Evolutionary conservation across 1,140 invertebrate species (phyloP), one percentile per base, ranked within the genome.

Genomic region (Sarcophaga bullata): DNA sequence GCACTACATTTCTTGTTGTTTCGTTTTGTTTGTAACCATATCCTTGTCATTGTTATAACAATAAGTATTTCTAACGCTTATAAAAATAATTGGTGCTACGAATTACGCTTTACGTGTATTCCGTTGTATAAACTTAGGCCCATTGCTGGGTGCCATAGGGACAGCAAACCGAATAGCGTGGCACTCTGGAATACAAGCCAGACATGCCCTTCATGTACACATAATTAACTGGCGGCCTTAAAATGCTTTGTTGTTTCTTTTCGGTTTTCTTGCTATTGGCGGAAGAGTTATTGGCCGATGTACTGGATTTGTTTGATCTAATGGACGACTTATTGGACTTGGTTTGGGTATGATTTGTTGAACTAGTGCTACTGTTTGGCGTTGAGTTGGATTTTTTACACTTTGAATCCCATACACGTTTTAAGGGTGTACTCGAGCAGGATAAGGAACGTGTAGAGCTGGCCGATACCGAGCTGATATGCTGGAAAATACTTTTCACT

Each of bases 401-500:
- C 73, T 72, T 87, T 84, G 1, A 85, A 82, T 80, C 78, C 75
- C 62, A 73, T 46, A 80, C 75, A 6, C 81, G 47, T 88, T 76
- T 86, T 15, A 92, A 89, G 10, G 92, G 91, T 15, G 91, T 91
- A 73, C 91, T 92, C 84, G 91, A 93, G 87, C 92, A 93, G 54
- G 93, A 94, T 82, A 93, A 91, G 7, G 93, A 93, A 4, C 93
- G 91, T 1, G 95, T 83, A 17, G 83, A 83, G 19, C 84, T 85
- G 50, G 80, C 83, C 54, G 87, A 86, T 47, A 72, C 80, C 4
- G 75, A 25, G 81, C 91, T 93, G 8, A 95, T 90, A 82, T 92
- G 93, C 84, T 95, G 93, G 84, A 95, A 93, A 15, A 94, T 93
- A 72, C 92, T 92, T 50, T 92, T 91, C 2, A 95, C 91, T 4